A percentile compares a stretch with the other conserved stretches of the same genome.
phyloP scores from a whole-genome alignment of 2,888 invertebrate genomes.

The Ommatoiulus sabulosus region DNA sequence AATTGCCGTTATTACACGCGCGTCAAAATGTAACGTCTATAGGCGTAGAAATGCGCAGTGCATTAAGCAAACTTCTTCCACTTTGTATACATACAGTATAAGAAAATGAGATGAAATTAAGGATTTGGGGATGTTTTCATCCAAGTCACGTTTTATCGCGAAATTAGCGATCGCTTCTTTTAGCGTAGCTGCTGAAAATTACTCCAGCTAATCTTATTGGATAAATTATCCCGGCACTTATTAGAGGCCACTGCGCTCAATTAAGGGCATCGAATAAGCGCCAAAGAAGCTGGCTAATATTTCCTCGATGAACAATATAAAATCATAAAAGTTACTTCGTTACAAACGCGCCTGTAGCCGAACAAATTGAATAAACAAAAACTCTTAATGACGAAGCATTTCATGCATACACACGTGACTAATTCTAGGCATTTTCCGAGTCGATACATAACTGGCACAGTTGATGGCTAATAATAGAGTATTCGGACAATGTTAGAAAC shows the following conservation, averaged over 20 bases:
- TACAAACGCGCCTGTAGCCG: neutral
- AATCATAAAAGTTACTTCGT: neutral
- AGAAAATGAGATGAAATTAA: constrained; percentile 26
- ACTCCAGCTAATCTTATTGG: constrained; percentile 39
- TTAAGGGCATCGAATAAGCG: neutral
- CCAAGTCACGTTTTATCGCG: constrained; percentile 32
- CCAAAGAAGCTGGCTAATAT: neutral
- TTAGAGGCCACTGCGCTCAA: constrained; percentile 38
- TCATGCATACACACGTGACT: neutral
- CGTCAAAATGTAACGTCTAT: neutral
- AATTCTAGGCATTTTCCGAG: neutral
- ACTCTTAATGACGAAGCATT: neutral
- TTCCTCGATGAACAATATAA: neutral
- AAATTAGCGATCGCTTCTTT: constrained; percentile 48
- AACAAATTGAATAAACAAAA: neutral
- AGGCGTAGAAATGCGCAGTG: neutral
- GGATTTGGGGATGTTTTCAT: neutral
- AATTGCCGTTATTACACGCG: constrained; percentile 26
- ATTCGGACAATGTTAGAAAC: neutral
- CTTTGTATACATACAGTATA: neutral
- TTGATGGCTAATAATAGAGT: neutral
- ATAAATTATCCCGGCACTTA: constrained; percentile 35
- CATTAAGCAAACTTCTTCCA: constrained; percentile 27
- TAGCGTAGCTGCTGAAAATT: neutral
- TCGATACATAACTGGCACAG: neutral